phyloP scores from a whole-genome alignment of 1,140 invertebrate species.

The Anadara kagoshimensis region DNA sequence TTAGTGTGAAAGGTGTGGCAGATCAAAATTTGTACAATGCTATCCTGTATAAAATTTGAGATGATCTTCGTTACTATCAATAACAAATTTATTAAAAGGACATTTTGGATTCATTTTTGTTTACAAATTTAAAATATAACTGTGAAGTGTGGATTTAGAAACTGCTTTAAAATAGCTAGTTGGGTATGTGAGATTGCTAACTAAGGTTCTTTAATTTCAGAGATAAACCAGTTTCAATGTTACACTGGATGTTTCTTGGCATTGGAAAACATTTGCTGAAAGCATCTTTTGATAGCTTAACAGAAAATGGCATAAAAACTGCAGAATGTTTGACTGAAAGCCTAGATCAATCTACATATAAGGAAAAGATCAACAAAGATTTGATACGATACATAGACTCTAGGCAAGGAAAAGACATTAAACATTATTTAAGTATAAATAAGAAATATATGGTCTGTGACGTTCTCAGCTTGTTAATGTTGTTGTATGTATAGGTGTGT shows the following conservation, averaged over 20 bases:
- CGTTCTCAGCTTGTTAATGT: too few species aligned
- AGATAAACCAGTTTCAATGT: neutral
- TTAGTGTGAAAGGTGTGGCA: too few species aligned
- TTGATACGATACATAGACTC: neutral
- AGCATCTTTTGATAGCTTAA: neutral
- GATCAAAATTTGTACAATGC: too few species aligned
- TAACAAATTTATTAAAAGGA: too few species aligned
- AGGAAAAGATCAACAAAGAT: neutral
- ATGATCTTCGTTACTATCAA: too few species aligned
- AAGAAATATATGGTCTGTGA: too few species aligned
- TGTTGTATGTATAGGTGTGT: too few species aligned
- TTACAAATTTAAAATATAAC: too few species aligned
- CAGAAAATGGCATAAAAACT: neutral
- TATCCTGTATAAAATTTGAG: too few species aligned
- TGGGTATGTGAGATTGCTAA: neutral
- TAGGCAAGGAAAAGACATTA: neutral
- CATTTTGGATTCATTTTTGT: too few species aligned
- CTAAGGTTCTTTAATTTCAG: neutral
- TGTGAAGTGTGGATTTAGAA: too few species aligned
- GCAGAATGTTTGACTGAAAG: neutral
- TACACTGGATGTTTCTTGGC: neutral
- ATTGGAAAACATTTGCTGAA: slow-evolving; percentile 3
- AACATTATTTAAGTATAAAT: slow-evolving; percentile 4
- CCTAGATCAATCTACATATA: slow-evolving; percentile 3
- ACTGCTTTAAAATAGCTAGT: too few species aligned